Percentiles rank a stretch among this genome's conserved stretches.
phyloP scores from a whole-genome alignment of 30 jellyfish, hydroid and myxozoan species.

The Phacellophora camtschatica region DNA sequence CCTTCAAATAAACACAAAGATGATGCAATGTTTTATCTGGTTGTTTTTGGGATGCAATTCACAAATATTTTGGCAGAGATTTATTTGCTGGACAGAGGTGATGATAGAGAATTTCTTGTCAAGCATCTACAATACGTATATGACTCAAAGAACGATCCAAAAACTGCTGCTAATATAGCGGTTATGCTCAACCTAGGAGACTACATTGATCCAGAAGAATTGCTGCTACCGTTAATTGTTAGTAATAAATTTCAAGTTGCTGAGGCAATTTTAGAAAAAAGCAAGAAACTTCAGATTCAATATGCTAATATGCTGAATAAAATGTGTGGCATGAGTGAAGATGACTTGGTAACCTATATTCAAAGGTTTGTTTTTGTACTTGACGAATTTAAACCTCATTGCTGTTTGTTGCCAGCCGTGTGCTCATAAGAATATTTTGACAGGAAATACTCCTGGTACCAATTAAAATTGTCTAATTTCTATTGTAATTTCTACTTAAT shows the following conservation, averaged over 20 bases:
- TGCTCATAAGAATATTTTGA: no score
- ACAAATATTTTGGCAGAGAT: conserved; percentile 8
- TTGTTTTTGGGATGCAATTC: conserved; percentile 29
- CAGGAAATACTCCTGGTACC: no score
- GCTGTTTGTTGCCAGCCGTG: no score
- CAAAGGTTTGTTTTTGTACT: no score
- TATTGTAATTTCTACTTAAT: no score
- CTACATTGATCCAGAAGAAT: conserved; percentile 53
- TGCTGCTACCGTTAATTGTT: conserved; percentile 77
- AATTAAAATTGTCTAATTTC: no score
- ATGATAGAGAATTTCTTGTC: conserved; percentile 27
- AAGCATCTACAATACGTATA: conserved; percentile 17
- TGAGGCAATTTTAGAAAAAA: conserved; percentile 63
- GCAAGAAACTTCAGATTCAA: conserved; percentile 44
- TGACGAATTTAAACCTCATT: no score
- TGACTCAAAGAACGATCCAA: conserved; percentile 55
- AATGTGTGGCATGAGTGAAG: conserved; percentile 78
- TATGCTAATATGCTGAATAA: conserved; percentile 71
- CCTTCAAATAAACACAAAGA: conserved; percentile 11
- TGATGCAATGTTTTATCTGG: conserved; percentile 61
- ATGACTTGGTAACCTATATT: conserved; percentile 47
- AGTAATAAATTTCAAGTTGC: conserved; percentile 85
- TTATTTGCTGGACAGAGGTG: conserved; percentile 50
- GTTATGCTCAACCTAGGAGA: conserved; percentile 66
- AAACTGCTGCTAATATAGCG: conserved; percentile 73